phyloP scores from a whole-genome alignment of 2,113 vertebrate species.

The Argyrosomus japonicus region DNA sequence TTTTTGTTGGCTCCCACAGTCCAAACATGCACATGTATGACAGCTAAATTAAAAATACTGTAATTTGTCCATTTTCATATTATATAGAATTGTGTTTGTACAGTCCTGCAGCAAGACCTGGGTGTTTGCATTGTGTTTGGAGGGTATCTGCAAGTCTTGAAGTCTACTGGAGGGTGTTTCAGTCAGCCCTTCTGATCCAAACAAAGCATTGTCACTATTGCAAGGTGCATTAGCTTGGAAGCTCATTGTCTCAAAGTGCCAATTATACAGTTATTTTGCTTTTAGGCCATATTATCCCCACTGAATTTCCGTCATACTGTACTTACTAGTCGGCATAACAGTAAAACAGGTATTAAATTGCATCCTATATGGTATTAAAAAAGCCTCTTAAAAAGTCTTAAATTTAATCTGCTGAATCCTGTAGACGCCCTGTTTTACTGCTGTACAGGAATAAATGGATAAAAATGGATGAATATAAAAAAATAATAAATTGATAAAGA shows the following conservation, averaged over 20 bases:
- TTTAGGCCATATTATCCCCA: background rate
- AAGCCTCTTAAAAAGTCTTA: slow-evolving; percentile 1
- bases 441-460: background rate
- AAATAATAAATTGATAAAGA: background rate
- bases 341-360: background rate
- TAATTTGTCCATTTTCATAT: background rate
- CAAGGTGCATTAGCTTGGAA: background rate
- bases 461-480: background rate
- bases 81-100: background rate
- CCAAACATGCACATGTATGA: background rate
- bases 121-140: background rate
- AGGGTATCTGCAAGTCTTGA: background rate
- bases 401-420: background rate
- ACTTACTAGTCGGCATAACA: background rate
- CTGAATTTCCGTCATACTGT: background rate
- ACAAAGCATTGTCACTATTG: background rate
- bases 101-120: background rate
- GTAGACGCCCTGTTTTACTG: background rate
- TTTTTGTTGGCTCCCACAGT: slow-evolving; percentile 1
- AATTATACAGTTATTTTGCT: background rate
- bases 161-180: too few species aligned
- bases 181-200: too few species aligned
- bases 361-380: background rate
- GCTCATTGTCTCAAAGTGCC: background rate
- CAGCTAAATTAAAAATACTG: background rate